Evolutionary conservation across 2,797 vertebrate genomes (phyloP).

Genomic region (Pagetopsis macropterus): DNA sequence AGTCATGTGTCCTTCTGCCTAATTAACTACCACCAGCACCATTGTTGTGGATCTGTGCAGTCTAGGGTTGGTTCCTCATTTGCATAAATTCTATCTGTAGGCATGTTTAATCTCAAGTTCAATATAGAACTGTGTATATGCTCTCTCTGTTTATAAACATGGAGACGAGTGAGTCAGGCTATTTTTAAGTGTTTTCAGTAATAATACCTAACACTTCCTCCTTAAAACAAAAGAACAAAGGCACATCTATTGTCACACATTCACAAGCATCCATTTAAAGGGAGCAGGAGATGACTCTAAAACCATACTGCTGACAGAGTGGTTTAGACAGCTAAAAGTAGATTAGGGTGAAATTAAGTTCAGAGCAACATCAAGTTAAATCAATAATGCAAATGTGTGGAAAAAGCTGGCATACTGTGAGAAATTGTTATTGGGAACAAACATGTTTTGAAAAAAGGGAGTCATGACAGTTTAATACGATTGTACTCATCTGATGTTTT

Average conservation of each 20-base stretch:
- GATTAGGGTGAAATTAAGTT: slow-evolving; percentile 61
- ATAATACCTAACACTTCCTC: slow-evolving; percentile 32
- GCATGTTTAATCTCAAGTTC: slow-evolving; percentile 56
- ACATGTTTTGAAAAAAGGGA: slow-evolving; percentile 55
- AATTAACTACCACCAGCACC: slow-evolving; percentile 33
- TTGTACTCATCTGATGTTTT: slow-evolving; percentile 56
- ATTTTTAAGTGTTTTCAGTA: slow-evolving; percentile 64
- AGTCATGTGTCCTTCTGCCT: slow-evolving; percentile 29
- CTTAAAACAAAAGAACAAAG: slow-evolving; percentile 35
- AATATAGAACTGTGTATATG: slow-evolving; percentile 68
- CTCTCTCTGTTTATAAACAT: slow-evolving; percentile 52
- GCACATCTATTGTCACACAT: slow-evolving; percentile 40
- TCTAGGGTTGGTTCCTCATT: slow-evolving; percentile 44
- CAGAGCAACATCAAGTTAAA: slow-evolving; percentile 53
- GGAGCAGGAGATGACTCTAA: slow-evolving; percentile 23
- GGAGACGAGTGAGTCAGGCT: slow-evolving; percentile 45
- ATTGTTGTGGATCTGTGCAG: slow-evolving; percentile 22
- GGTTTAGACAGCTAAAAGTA: slow-evolving; percentile 44
- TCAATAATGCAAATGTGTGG: slow-evolving; percentile 56
- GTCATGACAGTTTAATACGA: slow-evolving; percentile 53
- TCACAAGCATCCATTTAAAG: slow-evolving; percentile 30
- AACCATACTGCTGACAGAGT: slow-evolving; percentile 39
- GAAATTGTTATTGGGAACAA: slow-evolving; percentile 28
- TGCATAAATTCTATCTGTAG: slow-evolving; percentile 51
- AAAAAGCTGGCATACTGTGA: slow-evolving; percentile 36